Conservation (phyloP, 35 echinoderm and acorn worm species). For the Heliocidaris erythrogramma region DNA sequence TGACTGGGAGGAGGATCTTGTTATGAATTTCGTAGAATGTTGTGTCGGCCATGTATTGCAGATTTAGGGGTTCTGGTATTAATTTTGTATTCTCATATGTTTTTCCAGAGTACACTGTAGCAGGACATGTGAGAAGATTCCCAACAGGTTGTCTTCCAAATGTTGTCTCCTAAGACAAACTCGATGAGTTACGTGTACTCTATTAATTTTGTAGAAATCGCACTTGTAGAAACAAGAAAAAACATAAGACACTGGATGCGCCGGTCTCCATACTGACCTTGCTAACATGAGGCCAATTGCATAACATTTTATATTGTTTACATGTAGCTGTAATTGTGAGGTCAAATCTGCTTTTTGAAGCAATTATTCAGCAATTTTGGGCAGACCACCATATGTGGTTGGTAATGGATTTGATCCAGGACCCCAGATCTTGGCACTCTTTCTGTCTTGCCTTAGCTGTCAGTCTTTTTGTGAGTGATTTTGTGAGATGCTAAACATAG, state of each 20-base stretch:
- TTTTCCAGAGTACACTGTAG: constrained; percentile 51
- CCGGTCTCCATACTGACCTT: too few species aligned
- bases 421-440: constrained; percentile 52
- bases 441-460: constrained; percentile 52
- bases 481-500: constrained; percentile 74
- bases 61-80: neutral
- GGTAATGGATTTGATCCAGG: constrained; percentile 53
- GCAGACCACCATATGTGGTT: constrained; percentile 75
- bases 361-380: too few species aligned
- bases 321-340: too few species aligned
- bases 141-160: constrained; percentile 48
- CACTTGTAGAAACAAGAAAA: too few species aligned
- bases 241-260: too few species aligned
- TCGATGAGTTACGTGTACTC: too few species aligned
- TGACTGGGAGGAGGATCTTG: constrained; percentile 41
- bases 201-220: too few species aligned
- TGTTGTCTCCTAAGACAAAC: too few species aligned
- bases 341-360: too few species aligned
- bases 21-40: constrained; percentile 46
- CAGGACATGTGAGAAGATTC: constrained; percentile 39
- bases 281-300: too few species aligned
- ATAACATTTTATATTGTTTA: too few species aligned
- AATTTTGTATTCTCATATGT: neutral
- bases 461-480: constrained; percentile 57
- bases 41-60: constrained; percentile 48